Evolutionary conservation across 2,797 vertebrate genomes (phyloP), one percentile per base, ranked within the genome.

Genomic region (Zenarchopterus dispar): DNA sequence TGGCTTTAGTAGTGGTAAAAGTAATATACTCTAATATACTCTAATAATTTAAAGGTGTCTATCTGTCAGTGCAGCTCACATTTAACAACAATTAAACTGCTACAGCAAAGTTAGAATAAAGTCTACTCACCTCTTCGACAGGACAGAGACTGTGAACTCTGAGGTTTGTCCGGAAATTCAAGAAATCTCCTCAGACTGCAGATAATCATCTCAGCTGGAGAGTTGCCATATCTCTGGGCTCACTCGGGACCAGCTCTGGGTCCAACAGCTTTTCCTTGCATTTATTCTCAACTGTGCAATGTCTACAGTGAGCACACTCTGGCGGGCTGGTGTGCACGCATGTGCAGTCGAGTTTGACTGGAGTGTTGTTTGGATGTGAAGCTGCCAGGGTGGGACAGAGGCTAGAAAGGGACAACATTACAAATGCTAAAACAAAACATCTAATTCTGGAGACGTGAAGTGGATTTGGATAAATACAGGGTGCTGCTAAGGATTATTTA

Each of bases 91-190:
- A n/a, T 0, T 22, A 31, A 69, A 52, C 13, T 1, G 46, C 5
- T 23, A 33, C 2, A 6, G 4, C n/a, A 36, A 55, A 51, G 16
- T 63, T 28, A 0, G 36, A 62, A 75, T n/a, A 33, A 65, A 74
- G 15, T 21, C 33, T 50, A 87, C 87, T 90, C 66, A 90, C 88
- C 84, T 5, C 13, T 1, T 13, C n/a, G 9, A 33, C 39, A 18
- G 56, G 1, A 5, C 21, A 22, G n/a, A 28, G 26, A 43, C 10
- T 5, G 31, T 19, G 7, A 44, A 68, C 49, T 50, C 36, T 47
- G 22, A 73, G 9, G 26, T 56, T 53, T 16, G 15, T n/a, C 48
- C 19, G 61, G 75, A 82, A 80, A 75, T 59, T 62, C 51, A 64
- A 44, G 51, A 22, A 64, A 67, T 78, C 53, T 74, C 55, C 70